Evolutionary conservation across 2,113 vertebrate genomes (phyloP).

Genomic region (Sclerurus mexicanus): DNA sequence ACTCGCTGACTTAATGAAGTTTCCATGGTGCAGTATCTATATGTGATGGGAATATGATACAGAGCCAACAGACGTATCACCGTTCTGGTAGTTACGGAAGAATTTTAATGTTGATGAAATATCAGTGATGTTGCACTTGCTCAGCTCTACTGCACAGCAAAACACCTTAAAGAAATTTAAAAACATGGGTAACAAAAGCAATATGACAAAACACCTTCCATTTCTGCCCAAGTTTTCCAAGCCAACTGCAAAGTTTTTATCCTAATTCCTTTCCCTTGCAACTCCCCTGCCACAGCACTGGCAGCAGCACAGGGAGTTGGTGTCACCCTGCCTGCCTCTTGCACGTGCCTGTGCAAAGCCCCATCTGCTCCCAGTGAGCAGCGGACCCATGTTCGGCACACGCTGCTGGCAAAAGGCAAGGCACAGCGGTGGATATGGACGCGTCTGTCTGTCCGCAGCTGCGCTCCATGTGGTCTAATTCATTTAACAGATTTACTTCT

Average conservation of each 20-base stretch:
- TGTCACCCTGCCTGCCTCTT: background rate
- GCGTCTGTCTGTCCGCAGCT: background rate
- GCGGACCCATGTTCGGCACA: background rate
- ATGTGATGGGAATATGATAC: conserved; percentile 20
- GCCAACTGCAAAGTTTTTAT: background rate
- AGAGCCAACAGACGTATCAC: background rate
- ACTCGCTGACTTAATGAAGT: background rate
- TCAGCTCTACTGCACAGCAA: background rate
- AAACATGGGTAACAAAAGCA: background rate
- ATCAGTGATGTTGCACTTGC: background rate
- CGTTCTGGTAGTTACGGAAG: background rate
- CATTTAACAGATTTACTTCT: conserved; percentile 51
- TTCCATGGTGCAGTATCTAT: conserved; percentile 21
- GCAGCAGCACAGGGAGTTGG: rapidly evolving
- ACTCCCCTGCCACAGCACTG: background rate
- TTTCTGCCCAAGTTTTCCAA: background rate
- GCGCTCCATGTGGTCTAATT: conserved; percentile 28
- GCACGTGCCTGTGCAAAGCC: background rate
- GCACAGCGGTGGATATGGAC: background rate
- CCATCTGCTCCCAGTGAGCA: background rate
- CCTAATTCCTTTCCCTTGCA: background rate
- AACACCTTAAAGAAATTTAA: background rate
- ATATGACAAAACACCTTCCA: background rate
- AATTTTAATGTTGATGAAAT: background rate
- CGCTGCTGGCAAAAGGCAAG: background rate